phyloP scores from a whole-genome alignment of 2,797 vertebrate genomes.

The Brotula barbata region DNA sequence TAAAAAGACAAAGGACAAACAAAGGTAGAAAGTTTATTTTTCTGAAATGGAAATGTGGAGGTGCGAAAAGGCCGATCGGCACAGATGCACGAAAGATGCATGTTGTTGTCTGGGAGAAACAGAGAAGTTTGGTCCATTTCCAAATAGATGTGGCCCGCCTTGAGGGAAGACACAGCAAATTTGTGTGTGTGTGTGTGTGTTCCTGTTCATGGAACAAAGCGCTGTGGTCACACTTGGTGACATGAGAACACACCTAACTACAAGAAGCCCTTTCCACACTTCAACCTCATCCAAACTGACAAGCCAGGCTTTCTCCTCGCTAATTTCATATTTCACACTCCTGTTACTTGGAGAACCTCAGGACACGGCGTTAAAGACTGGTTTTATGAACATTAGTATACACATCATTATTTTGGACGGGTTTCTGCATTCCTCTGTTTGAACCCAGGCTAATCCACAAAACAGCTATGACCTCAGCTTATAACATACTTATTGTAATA shows the following conservation, averaged over 20 bases:
- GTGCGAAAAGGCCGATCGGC: conserved; percentile 35
- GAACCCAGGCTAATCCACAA: background rate
- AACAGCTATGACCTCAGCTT: background rate
- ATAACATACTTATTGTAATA: no score
- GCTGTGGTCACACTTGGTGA: conserved; percentile 11
- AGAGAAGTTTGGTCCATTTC: conserved; percentile 9
- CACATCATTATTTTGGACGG: no score
- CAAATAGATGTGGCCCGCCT: conserved; percentile 18
- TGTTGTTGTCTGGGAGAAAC: conserved; percentile 18
- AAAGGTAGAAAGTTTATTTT: conserved; percentile 24
- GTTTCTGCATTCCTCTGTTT: background rate
- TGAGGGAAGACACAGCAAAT: conserved; percentile 19
- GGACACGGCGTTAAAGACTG: background rate
- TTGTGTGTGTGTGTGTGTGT: conserved; percentile 18
- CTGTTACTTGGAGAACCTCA: conserved; percentile 10
- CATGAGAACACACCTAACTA: conserved; percentile 21
- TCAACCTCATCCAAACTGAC: conserved; percentile 16
- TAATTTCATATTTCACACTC: conserved; percentile 19
- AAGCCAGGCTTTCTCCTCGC: conserved; percentile 5
- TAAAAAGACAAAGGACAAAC: conserved; percentile 55
- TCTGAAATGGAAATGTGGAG: conserved; percentile 68
- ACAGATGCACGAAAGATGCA: conserved; percentile 20
- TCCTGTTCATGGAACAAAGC: conserved; percentile 16
- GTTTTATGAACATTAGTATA: no score
- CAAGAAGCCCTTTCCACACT: conserved; percentile 21